phyloP scores from a whole-genome alignment of 92 coral and sea anemone genomes.

The Porites lobata region DNA sequence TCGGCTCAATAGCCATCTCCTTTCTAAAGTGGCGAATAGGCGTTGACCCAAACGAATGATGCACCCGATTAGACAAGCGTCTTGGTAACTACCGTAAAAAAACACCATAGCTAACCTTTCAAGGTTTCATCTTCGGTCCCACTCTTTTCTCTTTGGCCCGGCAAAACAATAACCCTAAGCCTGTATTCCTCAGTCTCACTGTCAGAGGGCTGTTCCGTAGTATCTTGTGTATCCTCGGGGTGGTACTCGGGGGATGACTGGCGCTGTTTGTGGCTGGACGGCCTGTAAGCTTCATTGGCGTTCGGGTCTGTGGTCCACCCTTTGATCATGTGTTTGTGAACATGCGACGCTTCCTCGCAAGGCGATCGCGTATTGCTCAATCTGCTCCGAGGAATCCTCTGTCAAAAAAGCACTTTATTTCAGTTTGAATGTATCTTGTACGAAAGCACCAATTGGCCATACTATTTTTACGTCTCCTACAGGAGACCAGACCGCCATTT shows the following conservation, averaged over 20 bases:
- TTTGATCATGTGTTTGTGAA: conserved; percentile 94
- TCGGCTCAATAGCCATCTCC: no score
- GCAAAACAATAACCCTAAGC: conserved; percentile 41
- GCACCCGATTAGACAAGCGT: no score
- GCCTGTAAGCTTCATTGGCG: conserved; percentile 81
- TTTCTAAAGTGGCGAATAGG: no score
- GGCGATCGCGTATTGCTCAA: conserved; percentile 60
- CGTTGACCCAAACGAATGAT: no score
- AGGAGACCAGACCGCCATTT: no score
- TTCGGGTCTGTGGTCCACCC: conserved; percentile 96
- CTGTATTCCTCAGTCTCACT: conserved; percentile 39
- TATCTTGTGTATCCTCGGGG: conserved; percentile 2
- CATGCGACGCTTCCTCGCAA: conserved; percentile 80
- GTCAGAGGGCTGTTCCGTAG: conserved; percentile 12
- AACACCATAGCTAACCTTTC: background rate
- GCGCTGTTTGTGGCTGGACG: conserved; percentile 18
- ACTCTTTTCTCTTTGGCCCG: conserved; percentile 17
- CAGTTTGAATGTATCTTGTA: no score
- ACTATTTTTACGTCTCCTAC: no score
- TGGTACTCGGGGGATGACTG: background rate
- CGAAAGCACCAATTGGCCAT: no score
- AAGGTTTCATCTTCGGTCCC: conserved; percentile 3
- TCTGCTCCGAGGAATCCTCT: conserved; percentile 94
- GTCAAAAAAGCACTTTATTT: background rate
- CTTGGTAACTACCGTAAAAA: no score